Base-by-base conservation (phyloP, 2,888 invertebrate species). In the Lordiphosa andalusiaca region DNA sequence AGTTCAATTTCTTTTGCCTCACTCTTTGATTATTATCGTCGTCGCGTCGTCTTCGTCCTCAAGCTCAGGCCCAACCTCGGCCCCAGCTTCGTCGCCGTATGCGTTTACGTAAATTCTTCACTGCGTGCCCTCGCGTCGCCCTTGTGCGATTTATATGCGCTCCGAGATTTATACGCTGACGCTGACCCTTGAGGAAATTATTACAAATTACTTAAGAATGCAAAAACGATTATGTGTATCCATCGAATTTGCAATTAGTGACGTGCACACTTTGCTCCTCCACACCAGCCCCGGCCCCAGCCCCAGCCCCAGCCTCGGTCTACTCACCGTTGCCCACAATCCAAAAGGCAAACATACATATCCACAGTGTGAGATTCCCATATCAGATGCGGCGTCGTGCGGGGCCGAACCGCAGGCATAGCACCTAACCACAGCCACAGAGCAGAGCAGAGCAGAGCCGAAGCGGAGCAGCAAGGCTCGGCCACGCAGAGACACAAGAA, bases 151-250 rank as follows among this genome's bases (percentile, higher is more conserved):
- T 66, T 63, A 67, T 61, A 63, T 67, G 68, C 68, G 63, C 65
- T 67, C 66, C 66, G 71, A 82, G 82, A 84, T 74, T 73, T 80
- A 82, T 85, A 76, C 76, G 69, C 72, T 63, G 69, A 68, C 50
- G 65, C 67, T 86, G 84, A 86, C 87, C 86, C 88, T 83, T 85
- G 71, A 86, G 86, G 80, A 88, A 87, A 88, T 87, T 88, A 88
- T 87, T 88, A 87, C 87, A 88, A 88, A 88, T 88, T 88, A 88
- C 83, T 85, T 78, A 86, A 87, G 87, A 88, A 88, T 88, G 87
- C 88, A 86, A 87, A 87, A 88, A 87, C 87, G 86, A 88, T 87
- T 86, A 88, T 86, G 78, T 83, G 87, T 85, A 87, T 85, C 85
- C 82, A 86, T 76, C 85, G 84, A 83, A 86, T 86, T 86, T 87